Conservation (phyloP, 2,888 invertebrate species). For the Anodontia alba region DNA sequence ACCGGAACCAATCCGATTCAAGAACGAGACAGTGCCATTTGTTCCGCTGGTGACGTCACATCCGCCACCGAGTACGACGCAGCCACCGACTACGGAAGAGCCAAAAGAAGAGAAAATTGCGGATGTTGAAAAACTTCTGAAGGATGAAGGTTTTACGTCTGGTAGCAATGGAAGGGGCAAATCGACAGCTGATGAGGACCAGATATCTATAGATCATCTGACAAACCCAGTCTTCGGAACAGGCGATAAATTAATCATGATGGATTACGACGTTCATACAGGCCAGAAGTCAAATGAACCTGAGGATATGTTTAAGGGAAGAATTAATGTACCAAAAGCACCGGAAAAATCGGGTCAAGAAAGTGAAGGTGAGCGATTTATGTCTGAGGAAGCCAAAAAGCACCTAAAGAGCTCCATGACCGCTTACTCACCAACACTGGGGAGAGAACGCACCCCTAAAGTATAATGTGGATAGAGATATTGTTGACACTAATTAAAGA, state of each 20-base stretch:
- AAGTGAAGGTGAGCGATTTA: neutral
- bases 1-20: slow-evolving; percentile 8
- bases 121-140: neutral
- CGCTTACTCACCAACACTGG: neutral
- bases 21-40: slow-evolving; percentile 7
- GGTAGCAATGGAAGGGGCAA: neutral
- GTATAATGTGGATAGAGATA: no score
- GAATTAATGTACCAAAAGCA: neutral
- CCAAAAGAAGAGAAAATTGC: neutral
- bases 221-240: slow-evolving; percentile 1
- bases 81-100: neutral
- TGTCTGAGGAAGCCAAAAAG: neutral
- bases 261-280: slow-evolving; percentile 6
- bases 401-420: neutral
- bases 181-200: neutral
- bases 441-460: neutral
- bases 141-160: neutral
- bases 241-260: neutral
- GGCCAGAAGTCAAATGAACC: neutral
- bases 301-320: neutral
- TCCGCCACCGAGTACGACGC: neutral
- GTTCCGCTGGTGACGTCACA: slow-evolving; percentile 9
- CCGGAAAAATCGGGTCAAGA: neutral
- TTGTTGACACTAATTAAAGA: no score
- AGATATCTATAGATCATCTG: slow-evolving; percentile 13